phyloP scores from a whole-genome alignment of 1,140 invertebrate genomes.

The Lepidurus couesii region DNA sequence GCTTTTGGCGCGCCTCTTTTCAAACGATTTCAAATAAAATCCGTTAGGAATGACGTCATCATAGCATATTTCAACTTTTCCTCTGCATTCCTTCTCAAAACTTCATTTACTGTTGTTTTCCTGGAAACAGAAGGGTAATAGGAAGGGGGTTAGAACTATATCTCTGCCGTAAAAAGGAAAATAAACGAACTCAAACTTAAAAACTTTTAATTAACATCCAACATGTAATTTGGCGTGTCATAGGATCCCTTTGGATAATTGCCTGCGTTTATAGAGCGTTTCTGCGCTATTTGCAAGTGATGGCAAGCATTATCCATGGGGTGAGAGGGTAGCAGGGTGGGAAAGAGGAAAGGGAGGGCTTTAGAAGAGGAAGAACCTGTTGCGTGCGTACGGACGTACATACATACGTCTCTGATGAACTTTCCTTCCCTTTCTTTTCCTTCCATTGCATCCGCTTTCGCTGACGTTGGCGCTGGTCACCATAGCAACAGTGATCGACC shows the following conservation, averaged over 20 bases:
- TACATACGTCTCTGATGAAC: neutral
- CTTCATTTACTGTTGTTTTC: too few species aligned
- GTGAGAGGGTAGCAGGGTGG: too few species aligned
- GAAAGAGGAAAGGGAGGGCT: too few species aligned
- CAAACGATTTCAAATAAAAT: too few species aligned
- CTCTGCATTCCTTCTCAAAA: too few species aligned
- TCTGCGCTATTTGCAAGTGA: neutral
- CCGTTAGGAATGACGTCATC: too few species aligned
- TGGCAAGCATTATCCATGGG: neutral
- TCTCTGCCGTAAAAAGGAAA: too few species aligned
- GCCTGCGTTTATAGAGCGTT: neutral
- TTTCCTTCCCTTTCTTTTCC: neutral
- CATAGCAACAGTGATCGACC: slow-evolving; percentile 9
- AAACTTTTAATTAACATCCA: neutral
- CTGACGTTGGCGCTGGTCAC: slow-evolving; percentile 2
- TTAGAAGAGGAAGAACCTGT: neutral
- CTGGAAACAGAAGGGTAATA: too few species aligned
- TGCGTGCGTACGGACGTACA: neutral
- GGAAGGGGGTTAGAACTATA: too few species aligned
- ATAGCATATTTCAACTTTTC: too few species aligned
- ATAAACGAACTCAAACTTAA: neutral
- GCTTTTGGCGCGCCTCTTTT: too few species aligned
- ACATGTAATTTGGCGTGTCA: neutral
- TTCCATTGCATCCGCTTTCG: slow-evolving; percentile 17
- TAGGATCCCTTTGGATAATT: neutral